Percentiles rank a stretch among this genome's conserved stretches.
Conservation (phyloP, 2,113 vertebrate genomes). For the Ameiurus melas region DNA sequence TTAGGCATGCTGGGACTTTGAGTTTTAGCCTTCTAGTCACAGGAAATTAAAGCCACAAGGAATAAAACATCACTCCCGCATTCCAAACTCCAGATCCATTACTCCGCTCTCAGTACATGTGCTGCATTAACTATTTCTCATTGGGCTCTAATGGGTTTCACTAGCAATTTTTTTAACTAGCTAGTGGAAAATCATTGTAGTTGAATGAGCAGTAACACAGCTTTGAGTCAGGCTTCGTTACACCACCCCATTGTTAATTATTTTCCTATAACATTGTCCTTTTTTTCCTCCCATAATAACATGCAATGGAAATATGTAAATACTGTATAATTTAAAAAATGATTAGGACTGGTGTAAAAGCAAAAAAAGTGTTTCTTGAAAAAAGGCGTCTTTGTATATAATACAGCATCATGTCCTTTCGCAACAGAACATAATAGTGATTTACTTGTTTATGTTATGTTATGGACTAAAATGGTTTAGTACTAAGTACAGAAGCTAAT, state of each 20-base stretch:
- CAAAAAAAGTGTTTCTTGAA: background rate
- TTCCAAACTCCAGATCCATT: conserved; percentile 11
- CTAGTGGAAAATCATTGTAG: background rate
- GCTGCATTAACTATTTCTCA: background rate
- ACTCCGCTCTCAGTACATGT: background rate
- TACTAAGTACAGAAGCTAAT: conserved; percentile 39
- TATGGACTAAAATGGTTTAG: background rate
- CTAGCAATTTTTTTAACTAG: background rate
- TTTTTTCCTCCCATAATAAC: background rate
- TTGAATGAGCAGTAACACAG: background rate
- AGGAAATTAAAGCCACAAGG: conserved; percentile 29
- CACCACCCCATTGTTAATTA: background rate
- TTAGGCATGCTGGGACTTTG: conserved; percentile 41
- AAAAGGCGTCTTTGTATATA: background rate
- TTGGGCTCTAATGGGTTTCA: background rate
- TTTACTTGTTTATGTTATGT: background rate
- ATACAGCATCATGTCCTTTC: background rate
- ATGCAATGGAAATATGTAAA: background rate
- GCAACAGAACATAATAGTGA: background rate
- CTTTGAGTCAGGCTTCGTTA: background rate
- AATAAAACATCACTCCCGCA: conserved; percentile 15
- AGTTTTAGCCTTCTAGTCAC: conserved; percentile 19
- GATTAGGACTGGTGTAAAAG: background rate
- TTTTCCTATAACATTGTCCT: background rate
- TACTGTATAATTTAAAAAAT: background rate